Evolutionary conservation across 2,888 invertebrate species (phyloP).

Genomic region (Silvanus unidentatus): DNA sequence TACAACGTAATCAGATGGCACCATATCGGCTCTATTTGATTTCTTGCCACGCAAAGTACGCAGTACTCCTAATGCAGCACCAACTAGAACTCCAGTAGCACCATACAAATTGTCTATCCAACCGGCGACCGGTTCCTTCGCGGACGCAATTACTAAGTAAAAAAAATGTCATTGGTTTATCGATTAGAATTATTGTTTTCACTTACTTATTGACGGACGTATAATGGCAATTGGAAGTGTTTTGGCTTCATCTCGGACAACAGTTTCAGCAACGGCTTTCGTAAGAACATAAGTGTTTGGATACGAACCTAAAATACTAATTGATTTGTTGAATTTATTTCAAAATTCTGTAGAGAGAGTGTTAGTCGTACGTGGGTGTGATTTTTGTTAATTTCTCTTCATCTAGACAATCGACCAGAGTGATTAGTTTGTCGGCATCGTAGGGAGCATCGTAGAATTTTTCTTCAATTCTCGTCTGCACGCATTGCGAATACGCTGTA

Average conservation of each 20-base stretch:
- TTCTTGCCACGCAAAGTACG: constrained; percentile 52
- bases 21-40: constrained; percentile 56
- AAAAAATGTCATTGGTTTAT: background rate
- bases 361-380: constrained; percentile 22
- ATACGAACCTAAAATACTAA: constrained; percentile 25
- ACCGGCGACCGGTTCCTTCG: constrained; percentile 45
- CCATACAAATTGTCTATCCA: constrained; percentile 71
- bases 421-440: constrained; percentile 43
- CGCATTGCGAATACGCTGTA: constrained; percentile 62
- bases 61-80: constrained; percentile 55
- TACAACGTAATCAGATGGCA: constrained; percentile 52
- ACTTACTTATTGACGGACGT: constrained; percentile 74
- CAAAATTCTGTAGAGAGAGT: background rate
- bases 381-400: constrained; percentile 38
- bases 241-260: constrained; percentile 59
- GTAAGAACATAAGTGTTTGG: constrained; percentile 83
- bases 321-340: too few relatives aligned
- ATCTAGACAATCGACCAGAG: constrained; percentile 44
- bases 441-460: constrained; percentile 48
- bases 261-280: constrained; percentile 79
- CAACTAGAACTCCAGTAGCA: constrained; percentile 47
- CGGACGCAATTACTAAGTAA: constrained; percentile 30
- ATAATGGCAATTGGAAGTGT: constrained; percentile 73
- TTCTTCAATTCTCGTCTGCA: constrained; percentile 51
- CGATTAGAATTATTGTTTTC: background rate